Base-by-base conservation (phyloP, 2,113 vertebrate genomes). In the Pluvialis apricaria region DNA sequence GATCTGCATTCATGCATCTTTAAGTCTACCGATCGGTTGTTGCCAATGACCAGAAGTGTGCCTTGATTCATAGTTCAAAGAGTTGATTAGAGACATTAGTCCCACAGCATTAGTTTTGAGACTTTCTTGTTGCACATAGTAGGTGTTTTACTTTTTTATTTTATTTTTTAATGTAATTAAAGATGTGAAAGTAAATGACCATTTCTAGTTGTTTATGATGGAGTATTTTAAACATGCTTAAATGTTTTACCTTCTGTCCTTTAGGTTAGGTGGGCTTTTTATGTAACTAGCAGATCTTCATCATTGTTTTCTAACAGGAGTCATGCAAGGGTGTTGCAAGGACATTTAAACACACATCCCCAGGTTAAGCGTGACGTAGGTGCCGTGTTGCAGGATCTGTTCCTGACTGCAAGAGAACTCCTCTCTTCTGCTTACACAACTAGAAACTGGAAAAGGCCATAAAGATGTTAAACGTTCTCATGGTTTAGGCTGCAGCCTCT, bases 291-390 rank as follows among this genome's bases (percentile, higher is more conserved):
- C 28, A 82, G 58, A 7, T 65, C 65, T 13, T 72, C 19, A 3
- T 24, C 61, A 4, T 31, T 72, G 29, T 52, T 81, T 45, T 51
- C 60, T 38, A 36, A 24, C 13, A 64, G 47, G 15, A 26, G 60
- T 32, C 20, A 4, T 11, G 22, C 2, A 29, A 29, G 13, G 10
- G n/a, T 31, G 10, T 18, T 22, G 20, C 40, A 31, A 68, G 66
- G 76, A 16, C 1, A 0, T 22, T n/a, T 9, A 60, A 88, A 58
- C 45, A 9, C 42, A 25, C 4, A 0, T 0, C 20, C 54, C 4
- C n/a, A 22, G 52, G 15, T 4, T 42, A 38, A 12, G 40, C 3
- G 24, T 36, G 62, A 7, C 28, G 62, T 28, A 47, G 58, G 61
- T n/a, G 5, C 34, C 22, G 31, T 13, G 64, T 34, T 86, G 42